Percentiles rank a stretch among this genome's conserved stretches.
Conservation (phyloP, 92 coral and sea anemone species). For the Muricea muricata region DNA sequence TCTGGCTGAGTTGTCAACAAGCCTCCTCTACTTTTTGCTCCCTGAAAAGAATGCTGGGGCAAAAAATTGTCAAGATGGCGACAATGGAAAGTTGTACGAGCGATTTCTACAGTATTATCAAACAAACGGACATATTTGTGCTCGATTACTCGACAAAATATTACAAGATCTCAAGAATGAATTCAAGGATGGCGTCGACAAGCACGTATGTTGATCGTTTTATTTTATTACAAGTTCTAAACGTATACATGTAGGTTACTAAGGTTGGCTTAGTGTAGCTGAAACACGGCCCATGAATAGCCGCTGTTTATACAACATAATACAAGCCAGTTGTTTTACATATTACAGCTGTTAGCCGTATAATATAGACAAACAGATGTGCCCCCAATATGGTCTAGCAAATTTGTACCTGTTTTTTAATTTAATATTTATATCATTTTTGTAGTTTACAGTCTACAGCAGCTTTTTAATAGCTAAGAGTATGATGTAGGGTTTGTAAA, state of each 20-base stretch:
- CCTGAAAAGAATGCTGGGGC: slow-evolving; percentile 71
- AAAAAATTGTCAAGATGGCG: slow-evolving; percentile 42
- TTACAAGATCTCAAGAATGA: slow-evolving; percentile 29
- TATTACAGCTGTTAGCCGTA: not conserved
- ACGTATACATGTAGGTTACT: too few relatives aligned
- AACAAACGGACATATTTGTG: slow-evolving; percentile 44
- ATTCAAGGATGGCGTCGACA: slow-evolving; percentile 2
- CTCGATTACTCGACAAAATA: slow-evolving; percentile 28
- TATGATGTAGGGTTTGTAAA: too few relatives aligned
- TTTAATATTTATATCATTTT: too few relatives aligned
- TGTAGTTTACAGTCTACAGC: too few relatives aligned
- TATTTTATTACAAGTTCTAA: not conserved
- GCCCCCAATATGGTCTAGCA: too few relatives aligned
- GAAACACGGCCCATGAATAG: not conserved
- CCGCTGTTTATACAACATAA: not conserved
- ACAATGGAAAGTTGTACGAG: not conserved
- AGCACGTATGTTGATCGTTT: slow-evolving; percentile 33
- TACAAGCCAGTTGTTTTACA: not conserved
- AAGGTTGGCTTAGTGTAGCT: not conserved
- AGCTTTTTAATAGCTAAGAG: too few relatives aligned
- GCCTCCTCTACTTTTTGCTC: slow-evolving; percentile 62
- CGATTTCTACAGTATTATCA: slow-evolving; percentile 26
- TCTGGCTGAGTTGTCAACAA: slow-evolving; percentile 54
- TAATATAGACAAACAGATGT: not conserved
- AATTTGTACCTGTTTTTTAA: too few relatives aligned